Base-by-base conservation (phyloP, 2,113 vertebrate species). In the Procavia capensis region DNA sequence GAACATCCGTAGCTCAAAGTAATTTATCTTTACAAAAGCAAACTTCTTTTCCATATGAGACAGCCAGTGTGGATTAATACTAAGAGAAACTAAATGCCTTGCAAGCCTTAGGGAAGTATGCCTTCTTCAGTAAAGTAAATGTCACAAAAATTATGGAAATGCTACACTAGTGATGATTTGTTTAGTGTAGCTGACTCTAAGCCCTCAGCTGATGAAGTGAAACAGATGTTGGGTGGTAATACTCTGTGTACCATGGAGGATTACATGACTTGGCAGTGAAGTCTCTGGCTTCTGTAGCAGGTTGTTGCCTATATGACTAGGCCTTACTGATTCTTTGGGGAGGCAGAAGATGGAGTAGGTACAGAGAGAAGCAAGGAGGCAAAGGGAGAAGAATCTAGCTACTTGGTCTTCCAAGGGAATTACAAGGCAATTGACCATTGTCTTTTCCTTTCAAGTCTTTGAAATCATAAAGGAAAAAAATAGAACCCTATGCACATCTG, bases 101-200 rank as follows among this genome's bases (percentile, higher is more conserved):
- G 78, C 25, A 97, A 97, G 92, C 96, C 95, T 98, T 98, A 95
- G 94, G 96, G 95, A 97, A 95, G 91, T 95, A 95, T 27, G 79
- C 91, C 96, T 97, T 98, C 94, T 97, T 70, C 88, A 96, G 86
- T 97, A 95, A 95, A 98, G 97, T 88, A 96, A 95, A 98, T 98
- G 94, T 97, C 95, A 96, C 94, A 97, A 92, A 95, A 97, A 97
- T 98, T 97, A 97, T 96, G 94, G 96, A 98, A 90, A 98, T 97
- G 81, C 92, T 97, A 95, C 68, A 85, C 88, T 94, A 91, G 97
- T 97, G 97, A 97, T 98, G 92, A 98, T 97, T 97, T 98, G 80
- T 97, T 98, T 97, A 97, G 95, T 97, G 39, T 88, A 95, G 89
- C 85, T 97, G 97, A 90, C 92, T 90, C 97, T 91, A 82, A 89